Conservation (phyloP, 2,888 invertebrate genomes). For the Drosophila cyrtoloma region DNA sequence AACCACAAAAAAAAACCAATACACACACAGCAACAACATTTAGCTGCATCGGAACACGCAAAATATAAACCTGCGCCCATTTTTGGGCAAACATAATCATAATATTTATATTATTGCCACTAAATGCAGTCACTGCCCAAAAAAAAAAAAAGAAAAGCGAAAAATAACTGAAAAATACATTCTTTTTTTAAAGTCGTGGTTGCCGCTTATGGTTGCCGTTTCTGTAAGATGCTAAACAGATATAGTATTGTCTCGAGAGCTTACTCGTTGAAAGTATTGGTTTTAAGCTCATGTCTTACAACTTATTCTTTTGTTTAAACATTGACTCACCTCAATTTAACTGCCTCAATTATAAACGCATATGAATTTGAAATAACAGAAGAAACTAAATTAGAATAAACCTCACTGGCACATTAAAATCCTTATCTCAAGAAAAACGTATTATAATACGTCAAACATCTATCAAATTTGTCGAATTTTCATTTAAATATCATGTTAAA, state of each 20-base stretch:
- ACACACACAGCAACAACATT: conserved; percentile 19
- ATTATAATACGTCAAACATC: accelerated
- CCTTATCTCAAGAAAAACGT: background rate
- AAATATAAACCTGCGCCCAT: conserved; percentile 58
- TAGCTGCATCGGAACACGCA: conserved; percentile 52
- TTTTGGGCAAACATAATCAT: conserved; percentile 64
- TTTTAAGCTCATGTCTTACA: background rate
- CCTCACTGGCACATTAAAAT: accelerated
- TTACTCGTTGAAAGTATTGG: background rate
- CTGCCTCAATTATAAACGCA: background rate
- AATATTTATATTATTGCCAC: conserved; percentile 73
- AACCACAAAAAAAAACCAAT: background rate
- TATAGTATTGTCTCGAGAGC: background rate
- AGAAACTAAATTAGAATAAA: background rate
- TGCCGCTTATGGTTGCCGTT: background rate
- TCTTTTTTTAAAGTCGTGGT: conserved; percentile 1
- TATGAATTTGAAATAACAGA: background rate
- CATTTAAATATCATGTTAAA: background rate
- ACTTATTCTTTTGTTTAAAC: background rate
- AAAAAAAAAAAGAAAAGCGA: conserved; percentile 4
- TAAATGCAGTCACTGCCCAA: conserved; percentile 66
- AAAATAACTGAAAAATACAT: background rate
- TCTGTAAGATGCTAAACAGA: too few species aligned
- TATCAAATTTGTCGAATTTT: background rate
- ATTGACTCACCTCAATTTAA: background rate